phyloP scores from a whole-genome alignment of 2,113 vertebrate species.

The Pelusios castaneus region DNA sequence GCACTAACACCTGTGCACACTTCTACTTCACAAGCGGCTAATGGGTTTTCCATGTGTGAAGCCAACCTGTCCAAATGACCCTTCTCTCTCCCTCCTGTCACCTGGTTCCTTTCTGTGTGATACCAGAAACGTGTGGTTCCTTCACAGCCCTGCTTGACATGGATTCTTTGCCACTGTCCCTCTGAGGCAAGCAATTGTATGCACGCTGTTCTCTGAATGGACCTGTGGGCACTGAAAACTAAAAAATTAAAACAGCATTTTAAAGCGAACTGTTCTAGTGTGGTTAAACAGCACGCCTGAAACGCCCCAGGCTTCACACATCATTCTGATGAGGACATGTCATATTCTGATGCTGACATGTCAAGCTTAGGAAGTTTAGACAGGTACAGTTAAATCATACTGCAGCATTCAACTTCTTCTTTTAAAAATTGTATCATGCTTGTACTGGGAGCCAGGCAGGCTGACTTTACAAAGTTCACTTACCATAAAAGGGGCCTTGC shows the following conservation, averaged over 20 bases:
- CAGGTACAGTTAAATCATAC: slow-evolving; percentile 61
- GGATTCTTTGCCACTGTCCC: not conserved
- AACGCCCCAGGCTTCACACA: slow-evolving; percentile 52
- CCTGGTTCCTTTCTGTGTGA: not conserved
- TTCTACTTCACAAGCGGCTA: not conserved
- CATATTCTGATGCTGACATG: slow-evolving; percentile 53
- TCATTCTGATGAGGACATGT: slow-evolving; percentile 65
- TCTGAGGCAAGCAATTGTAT: not conserved
- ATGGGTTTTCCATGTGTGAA: not conserved
- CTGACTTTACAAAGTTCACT: not conserved
- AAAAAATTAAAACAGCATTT: slow-evolving; percentile 37
- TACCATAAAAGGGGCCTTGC: not conserved
- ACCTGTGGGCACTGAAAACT: not conserved
- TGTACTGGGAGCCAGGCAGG: not conserved
- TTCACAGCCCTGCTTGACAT: not conserved
- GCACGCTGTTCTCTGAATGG: not conserved
- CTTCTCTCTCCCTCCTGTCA: not conserved
- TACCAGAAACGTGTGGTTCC: not conserved
- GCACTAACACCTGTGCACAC: not conserved
- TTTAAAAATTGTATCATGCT: slow-evolving; percentile 35
- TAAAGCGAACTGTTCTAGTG: slow-evolving; percentile 29
- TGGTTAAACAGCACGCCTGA: slow-evolving; percentile 52
- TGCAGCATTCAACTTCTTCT: slow-evolving; percentile 8
- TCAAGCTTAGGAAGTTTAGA: slow-evolving; percentile 58
- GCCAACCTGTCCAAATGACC: not conserved